These are phyloP conservation scores for Leptosomus discolor DNA, from an alignment of 2,113 vertebrate species.

Conservation along the genomic window DNA sequence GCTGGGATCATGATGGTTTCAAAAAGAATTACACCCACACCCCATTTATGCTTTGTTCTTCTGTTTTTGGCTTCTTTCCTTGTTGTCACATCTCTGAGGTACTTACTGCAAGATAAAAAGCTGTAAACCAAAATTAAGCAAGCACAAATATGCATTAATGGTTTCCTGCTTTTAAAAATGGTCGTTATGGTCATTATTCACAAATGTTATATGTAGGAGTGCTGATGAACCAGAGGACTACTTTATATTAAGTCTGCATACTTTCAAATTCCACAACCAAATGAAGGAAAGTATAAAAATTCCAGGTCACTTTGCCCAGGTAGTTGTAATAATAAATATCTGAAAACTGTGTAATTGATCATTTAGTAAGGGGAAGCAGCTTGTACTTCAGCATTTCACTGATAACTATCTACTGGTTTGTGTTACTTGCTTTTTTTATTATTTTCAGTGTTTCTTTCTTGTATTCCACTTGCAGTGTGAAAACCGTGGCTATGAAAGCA, in stretches of 20 bases:
- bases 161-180: neutral
- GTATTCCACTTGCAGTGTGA: neutral
- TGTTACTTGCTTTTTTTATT: constrained; percentile 21
- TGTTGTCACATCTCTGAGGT: neutral
- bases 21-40: neutral
- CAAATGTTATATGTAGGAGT: neutral
- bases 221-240: neutral
- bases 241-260: neutral
- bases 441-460: neutral
- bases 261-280: neutral
- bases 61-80: neutral
- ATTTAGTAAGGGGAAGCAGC: neutral
- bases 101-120: neutral
- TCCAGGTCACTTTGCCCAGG: neutral
- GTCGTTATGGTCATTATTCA: neutral
- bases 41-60: neutral
- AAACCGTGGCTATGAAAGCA: neutral
- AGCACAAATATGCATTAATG: neutral
- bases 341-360: neutral
- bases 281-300: neutral
- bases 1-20: neutral
- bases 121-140: neutral
- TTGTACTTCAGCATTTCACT: neutral
- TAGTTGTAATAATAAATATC: neutral
- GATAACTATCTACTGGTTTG: neutral